Percentiles rank a stretch among this genome's conserved stretches.
Evolutionary conservation across 2,797 vertebrate genomes (phyloP).

Genomic region (Cyprinodon diabolis): DNA sequence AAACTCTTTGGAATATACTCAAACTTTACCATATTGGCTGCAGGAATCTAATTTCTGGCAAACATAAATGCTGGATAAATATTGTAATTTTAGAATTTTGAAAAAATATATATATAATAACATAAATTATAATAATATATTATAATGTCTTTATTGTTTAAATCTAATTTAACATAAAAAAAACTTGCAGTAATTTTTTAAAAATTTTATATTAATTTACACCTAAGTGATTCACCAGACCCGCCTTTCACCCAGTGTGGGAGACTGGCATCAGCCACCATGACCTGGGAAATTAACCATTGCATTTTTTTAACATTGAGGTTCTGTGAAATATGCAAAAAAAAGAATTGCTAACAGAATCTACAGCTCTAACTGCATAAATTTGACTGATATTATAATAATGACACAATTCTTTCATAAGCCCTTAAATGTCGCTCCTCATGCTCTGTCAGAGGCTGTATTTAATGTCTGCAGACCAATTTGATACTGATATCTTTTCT

Average conservation of each 20-base stretch:
- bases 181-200: not conserved
- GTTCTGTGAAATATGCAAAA: too few relatives aligned
- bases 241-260: too few relatives aligned
- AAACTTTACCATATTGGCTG: not conserved
- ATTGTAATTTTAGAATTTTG: not conserved
- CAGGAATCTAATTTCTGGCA: not conserved
- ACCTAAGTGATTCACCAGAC: not conserved
- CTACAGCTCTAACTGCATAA: not conserved
- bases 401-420: not conserved
- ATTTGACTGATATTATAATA: conserved; percentile 7
- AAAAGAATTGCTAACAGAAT: not conserved
- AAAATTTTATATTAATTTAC: not conserved
- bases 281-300: not conserved
- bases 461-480: conserved; percentile 2
- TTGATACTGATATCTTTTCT: not conserved
- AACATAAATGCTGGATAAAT: not conserved
- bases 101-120: not conserved
- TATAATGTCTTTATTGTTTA: not conserved
- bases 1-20: not conserved
- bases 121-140: too few relatives aligned
- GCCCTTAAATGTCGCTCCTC: not conserved
- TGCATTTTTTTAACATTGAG: not conserved
- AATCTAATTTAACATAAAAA: not conserved
- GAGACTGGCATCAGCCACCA: too few relatives aligned
- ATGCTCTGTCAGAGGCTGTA: conserved; percentile 7